A percentile compares a stretch with the other conserved stretches of the same genome.
phyloP scores from a whole-genome alignment of 2,113 vertebrate species.

The Zingel zingel region DNA sequence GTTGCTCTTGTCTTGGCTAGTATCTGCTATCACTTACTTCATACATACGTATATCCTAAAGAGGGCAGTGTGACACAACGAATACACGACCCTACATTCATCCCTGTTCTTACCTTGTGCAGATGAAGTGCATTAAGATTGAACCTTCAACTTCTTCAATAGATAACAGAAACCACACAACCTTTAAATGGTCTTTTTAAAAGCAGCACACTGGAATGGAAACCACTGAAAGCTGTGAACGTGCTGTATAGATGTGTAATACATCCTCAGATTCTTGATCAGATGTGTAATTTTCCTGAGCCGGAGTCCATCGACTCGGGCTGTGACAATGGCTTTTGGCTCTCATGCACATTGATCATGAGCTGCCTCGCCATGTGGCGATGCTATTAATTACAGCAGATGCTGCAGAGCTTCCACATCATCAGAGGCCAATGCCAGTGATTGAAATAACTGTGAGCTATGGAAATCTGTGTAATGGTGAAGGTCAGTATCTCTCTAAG shows the following conservation, averaged over 20 bases:
- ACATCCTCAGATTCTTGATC: background rate
- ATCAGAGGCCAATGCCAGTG: constrained; percentile 23
- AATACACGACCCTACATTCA: background rate
- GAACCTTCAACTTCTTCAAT: background rate
- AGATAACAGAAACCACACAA: background rate
- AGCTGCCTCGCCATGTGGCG: constrained; percentile 5
- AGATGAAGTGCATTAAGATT: background rate
- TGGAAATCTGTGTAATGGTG: constrained; percentile 8
- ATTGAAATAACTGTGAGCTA: constrained; percentile 16
- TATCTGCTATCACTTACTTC: background rate
- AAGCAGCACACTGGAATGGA: background rate
- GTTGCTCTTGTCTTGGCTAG: background rate
- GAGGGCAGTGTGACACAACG: constrained; percentile 67
- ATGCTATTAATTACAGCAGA: constrained; percentile 58
- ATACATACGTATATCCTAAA: constrained; percentile 15
- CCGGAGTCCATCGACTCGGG: background rate
- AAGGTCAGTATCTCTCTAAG: constrained; percentile 1
- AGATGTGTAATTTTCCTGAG: constrained; percentile 28
- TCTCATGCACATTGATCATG: constrained; percentile 47
- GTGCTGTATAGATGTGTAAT: background rate
- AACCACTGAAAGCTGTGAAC: background rate
- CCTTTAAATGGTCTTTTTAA: too few species aligned
- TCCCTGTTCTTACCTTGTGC: background rate
- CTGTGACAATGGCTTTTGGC: constrained; percentile 39
- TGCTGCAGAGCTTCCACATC: constrained; percentile 24